Evolutionary conservation across 2,113 vertebrate species (phyloP).

Genomic region (Puntigrus tetrazona): DNA sequence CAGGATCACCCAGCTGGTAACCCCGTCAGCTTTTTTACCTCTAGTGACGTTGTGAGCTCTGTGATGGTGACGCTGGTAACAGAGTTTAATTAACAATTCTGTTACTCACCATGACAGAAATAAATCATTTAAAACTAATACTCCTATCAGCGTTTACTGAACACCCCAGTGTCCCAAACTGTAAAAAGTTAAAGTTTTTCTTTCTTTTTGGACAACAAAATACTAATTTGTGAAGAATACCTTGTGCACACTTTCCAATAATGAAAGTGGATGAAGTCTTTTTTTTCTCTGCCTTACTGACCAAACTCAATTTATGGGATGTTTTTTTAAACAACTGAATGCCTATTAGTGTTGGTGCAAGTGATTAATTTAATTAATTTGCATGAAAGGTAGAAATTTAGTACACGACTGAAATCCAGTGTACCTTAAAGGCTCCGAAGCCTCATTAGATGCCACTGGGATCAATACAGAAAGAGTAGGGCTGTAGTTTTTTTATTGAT

Average conservation of each 20-base stretch:
- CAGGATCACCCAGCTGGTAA: background rate
- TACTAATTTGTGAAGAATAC: background rate
- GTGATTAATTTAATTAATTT: background rate
- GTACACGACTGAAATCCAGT: background rate
- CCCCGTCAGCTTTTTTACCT: background rate
- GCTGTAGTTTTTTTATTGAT: conserved; percentile 38
- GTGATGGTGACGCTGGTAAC: background rate
- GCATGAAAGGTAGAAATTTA: background rate
- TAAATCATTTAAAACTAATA: background rate
- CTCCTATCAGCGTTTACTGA: background rate
- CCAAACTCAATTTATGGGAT: background rate
- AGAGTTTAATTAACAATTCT: background rate
- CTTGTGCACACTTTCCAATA: background rate
- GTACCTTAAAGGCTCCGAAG: background rate
- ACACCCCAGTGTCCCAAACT: background rate
- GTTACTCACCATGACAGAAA: background rate
- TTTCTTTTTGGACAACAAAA: background rate
- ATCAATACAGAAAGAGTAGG: background rate
- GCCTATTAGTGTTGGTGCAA: background rate
- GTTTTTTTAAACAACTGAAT: background rate
- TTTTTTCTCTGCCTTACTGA: background rate
- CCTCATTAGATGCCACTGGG: background rate
- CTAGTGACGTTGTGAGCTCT: background rate
- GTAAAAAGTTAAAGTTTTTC: background rate
- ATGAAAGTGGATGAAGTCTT: background rate